Evolutionary conservation across 2,113 vertebrate species (phyloP).

Genomic region (Junco hyemalis): DNA sequence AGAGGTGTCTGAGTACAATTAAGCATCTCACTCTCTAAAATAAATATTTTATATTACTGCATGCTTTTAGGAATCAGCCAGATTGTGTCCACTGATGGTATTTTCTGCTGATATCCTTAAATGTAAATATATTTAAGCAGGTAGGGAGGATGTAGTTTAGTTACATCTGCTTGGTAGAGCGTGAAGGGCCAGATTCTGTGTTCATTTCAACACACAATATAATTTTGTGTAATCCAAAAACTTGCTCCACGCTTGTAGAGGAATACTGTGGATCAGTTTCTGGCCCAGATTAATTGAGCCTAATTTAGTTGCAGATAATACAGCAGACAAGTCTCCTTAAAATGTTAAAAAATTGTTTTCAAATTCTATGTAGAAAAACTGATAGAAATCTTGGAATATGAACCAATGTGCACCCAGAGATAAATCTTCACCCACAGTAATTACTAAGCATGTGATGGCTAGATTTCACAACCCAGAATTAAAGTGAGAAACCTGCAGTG

Average conservation of each 20-base stretch:
- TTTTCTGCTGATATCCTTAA: constrained; percentile 53
- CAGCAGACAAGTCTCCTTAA: not conserved
- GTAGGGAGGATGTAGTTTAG: not conserved
- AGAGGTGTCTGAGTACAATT: constrained; percentile 68
- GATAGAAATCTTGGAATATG: not conserved
- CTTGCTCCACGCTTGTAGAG: not conserved
- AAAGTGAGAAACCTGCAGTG: not conserved
- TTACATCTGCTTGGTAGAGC: not conserved
- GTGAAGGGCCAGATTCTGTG: not conserved
- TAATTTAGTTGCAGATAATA: not conserved
- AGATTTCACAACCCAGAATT: not conserved
- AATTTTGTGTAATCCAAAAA: not conserved
- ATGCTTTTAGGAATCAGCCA: constrained; percentile 52
- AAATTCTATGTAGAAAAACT: not conserved
- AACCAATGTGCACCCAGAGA: not conserved
- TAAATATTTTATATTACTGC: constrained; percentile 59
- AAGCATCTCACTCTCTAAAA: constrained; percentile 58
- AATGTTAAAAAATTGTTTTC: not conserved
- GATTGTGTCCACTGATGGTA: constrained; percentile 19
- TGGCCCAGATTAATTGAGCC: not conserved
- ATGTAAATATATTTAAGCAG: constrained; percentile 20
- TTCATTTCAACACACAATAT: not conserved
- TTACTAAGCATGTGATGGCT: not conserved
- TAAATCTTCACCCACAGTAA: not conserved
- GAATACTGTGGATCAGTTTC: not conserved